Evolutionary conservation across 2,113 vertebrate species (phyloP).

Genomic region (Cardinalis cardinalis): DNA sequence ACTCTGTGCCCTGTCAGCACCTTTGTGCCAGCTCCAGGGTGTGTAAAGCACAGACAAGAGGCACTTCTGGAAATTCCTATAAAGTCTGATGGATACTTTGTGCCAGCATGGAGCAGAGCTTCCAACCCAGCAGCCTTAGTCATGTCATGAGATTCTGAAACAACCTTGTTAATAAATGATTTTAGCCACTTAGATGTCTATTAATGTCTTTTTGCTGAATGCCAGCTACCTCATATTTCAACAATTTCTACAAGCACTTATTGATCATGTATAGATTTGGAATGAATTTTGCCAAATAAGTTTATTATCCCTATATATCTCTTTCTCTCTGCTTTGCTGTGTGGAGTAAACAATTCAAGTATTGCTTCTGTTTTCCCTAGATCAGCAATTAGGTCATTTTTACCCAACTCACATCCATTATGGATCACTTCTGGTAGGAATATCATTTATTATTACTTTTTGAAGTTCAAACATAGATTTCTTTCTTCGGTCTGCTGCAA

Average conservation of each 20-base stretch:
- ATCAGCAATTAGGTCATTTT: slow-evolving; percentile 47
- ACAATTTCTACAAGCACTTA: slow-evolving; percentile 41
- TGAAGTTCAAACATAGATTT: neutral
- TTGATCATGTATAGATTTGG: slow-evolving; percentile 52
- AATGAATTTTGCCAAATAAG: slow-evolving; percentile 57
- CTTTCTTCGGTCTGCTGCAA: slow-evolving; percentile 33
- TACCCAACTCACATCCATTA: slow-evolving; percentile 26
- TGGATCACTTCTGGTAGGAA: neutral
- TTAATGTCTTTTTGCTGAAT: slow-evolving; percentile 16
- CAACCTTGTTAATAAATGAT: slow-evolving; percentile 13
- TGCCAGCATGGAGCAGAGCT: neutral
- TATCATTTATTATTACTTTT: neutral
- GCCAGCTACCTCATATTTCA: slow-evolving; percentile 45
- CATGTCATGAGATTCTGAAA: neutral
- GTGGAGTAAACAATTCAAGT: neutral
- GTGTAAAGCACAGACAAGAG: neutral
- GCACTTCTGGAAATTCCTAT: neutral
- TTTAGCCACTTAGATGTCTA: slow-evolving; percentile 44
- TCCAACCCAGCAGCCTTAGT: neutral
- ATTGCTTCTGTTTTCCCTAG: slow-evolving; percentile 23
- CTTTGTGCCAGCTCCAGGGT: neutral
- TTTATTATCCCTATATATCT: slow-evolving; percentile 25
- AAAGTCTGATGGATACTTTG: neutral
- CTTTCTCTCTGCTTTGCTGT: neutral
- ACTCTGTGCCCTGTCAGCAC: neutral